These are phyloP conservation scores for Diadophis punctatus DNA, from an alignment of 2,113 vertebrate species.

Conservation along the genomic window DNA sequence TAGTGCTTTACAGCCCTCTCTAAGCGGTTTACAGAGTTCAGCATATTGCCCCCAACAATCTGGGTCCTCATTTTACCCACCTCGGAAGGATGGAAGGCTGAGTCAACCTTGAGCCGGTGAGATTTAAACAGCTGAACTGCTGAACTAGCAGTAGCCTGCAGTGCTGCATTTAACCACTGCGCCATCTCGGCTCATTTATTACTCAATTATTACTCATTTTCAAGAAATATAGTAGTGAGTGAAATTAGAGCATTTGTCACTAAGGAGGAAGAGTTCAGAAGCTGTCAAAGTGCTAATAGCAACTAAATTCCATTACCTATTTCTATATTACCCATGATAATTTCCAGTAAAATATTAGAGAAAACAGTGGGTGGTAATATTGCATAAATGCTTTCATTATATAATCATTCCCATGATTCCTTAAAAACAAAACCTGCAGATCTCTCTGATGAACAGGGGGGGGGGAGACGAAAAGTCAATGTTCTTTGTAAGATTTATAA, in stretches of 20 bases:
- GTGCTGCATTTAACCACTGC: too few relatives aligned
- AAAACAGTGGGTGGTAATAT: slow-evolving; percentile 46
- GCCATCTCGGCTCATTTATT: too few relatives aligned
- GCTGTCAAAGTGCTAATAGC: slow-evolving; percentile 57
- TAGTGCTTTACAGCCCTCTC: too few relatives aligned
- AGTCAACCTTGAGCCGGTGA: too few relatives aligned
- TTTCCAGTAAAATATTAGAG: slow-evolving; percentile 51
- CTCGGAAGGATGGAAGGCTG: too few relatives aligned
- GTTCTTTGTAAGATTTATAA: slow-evolving; percentile 10
- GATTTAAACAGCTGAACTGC: too few relatives aligned
- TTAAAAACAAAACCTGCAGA: slow-evolving; percentile 21
- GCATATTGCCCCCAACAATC: too few relatives aligned
- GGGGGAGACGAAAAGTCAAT: background rate
- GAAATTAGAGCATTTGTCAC: slow-evolving; percentile 53
- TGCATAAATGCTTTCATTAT: slow-evolving; percentile 26
- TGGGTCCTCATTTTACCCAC: too few relatives aligned
- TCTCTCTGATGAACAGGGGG: background rate
- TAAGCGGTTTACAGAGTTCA: too few relatives aligned
- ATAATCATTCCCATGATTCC: slow-evolving; percentile 46
- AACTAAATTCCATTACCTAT: slow-evolving; percentile 53
- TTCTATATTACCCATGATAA: slow-evolving; percentile 43
- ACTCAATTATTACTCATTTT: slow-evolving; percentile 55
- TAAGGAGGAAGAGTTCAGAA: slow-evolving; percentile 43
- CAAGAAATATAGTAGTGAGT: slow-evolving; percentile 47
- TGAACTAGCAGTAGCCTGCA: too few relatives aligned